Base-by-base conservation (phyloP, 2,797 vertebrate species). In the Myotis vivesi region DNA sequence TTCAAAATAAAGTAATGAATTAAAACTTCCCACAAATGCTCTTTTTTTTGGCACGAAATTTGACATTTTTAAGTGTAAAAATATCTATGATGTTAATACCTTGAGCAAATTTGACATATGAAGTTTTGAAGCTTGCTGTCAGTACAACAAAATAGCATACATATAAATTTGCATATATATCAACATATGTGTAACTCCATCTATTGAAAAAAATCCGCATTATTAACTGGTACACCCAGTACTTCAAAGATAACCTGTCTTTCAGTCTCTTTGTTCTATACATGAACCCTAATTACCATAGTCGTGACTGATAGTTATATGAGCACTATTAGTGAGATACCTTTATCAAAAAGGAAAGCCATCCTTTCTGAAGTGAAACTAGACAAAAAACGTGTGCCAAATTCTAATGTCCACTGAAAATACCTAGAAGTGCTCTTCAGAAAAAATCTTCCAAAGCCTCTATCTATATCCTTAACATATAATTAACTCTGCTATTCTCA, bases 261-360 rank as follows among this genome's bases (percentile, higher is more conserved):
- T 28, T 94, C 66, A 38, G 72, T 87, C 22, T 55, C 30, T 94
- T 92, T 95, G 71, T 95, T 94, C 83, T 84, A 89, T 83, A 91
- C 80, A 44, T 91, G 53, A 90, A 82, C 38, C 11, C 53, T 2
- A 95, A 95, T 93, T 57, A 93, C 6, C 13, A 15, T 87, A 91
- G 89, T 91, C 57, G 87, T 94, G 55, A 59, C 69, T 95, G 79
- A 94, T 28, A 88, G 55, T 38, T 90, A 20, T 88, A 87, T 95
- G 36, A 95, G 49, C 51, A 95, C 25, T 66, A 44, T 36, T 79
- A 92, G n/a, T 68, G 55, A 93, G 72, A 89, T 68, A 84, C 4
- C 36, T 69, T 19, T 73, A 83, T 75, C 25, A 94, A 77, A 83
- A 88, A 94, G 68, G 44, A 92, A 95, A 93, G 53, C 59, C 33